phyloP scores from a whole-genome alignment of 2,797 vertebrate species.

The Poeciliopsis turneri region DNA sequence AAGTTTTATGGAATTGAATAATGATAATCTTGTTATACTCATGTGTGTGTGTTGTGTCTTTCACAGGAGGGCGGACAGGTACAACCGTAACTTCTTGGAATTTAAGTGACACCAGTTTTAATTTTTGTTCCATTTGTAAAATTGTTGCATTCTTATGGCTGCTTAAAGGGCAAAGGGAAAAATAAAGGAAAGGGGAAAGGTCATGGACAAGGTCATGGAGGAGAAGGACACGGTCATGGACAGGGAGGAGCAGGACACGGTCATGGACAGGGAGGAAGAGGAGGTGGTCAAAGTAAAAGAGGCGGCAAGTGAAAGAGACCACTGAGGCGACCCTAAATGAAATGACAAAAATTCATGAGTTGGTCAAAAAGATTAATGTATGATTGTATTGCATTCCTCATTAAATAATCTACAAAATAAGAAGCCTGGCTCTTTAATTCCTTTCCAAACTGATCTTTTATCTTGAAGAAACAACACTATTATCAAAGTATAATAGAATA shows the following conservation, averaged over 20 bases:
- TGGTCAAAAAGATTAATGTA: constrained; percentile 4
- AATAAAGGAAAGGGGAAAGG: background rate
- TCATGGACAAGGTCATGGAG: background rate
- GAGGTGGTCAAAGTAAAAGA: background rate
- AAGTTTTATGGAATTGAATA: background rate
- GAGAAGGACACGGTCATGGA: background rate
- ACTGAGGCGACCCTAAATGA: background rate
- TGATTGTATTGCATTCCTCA: constrained; percentile 9
- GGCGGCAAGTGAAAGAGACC: background rate
- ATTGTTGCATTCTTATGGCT: background rate
- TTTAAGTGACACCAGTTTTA: background rate
- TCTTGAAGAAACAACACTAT: background rate
- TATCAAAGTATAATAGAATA: background rate
- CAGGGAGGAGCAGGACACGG: background rate
- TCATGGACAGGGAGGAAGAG: background rate
- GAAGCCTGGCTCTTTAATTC: background rate
- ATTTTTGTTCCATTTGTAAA: background rate
- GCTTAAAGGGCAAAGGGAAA: background rate
- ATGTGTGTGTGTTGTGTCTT: constrained; percentile 10
- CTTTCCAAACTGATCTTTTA: background rate
- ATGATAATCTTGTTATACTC: background rate
- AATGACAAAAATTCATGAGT: background rate
- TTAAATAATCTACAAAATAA: constrained; percentile 31
- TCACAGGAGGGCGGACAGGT: background rate
- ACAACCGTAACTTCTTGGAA: background rate